Conservation (phyloP, 1,140 invertebrate species). For the Drusus annulatus region DNA sequence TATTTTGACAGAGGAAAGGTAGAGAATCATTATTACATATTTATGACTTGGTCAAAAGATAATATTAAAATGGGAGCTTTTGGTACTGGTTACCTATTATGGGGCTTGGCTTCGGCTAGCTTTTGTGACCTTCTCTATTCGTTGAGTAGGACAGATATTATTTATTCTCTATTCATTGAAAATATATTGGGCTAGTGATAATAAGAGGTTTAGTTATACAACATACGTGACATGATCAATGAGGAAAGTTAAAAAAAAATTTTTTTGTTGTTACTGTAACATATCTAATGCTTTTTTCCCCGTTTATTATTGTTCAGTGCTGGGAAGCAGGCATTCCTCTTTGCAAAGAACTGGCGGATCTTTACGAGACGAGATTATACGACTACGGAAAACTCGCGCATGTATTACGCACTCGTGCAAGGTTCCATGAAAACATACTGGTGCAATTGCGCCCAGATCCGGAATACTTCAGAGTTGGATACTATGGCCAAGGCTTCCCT, state of each 20-base stretch:
- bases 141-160: too few relatives aligned
- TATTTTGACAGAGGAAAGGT: conserved; percentile 97
- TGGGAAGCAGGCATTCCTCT: conserved; percentile 97
- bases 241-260: too few relatives aligned
- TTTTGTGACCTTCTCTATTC: not conserved
- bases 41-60: too few relatives aligned
- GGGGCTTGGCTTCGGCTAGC: not conserved
- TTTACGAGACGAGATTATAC: conserved; percentile 92
- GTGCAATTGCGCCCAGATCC: conserved; percentile 90
- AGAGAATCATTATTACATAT: conserved; percentile 45
- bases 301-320: conserved; percentile 73
- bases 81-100: too few relatives aligned
- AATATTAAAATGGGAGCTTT: too few relatives aligned
- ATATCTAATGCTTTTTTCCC: too few relatives aligned
- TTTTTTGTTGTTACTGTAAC: too few relatives aligned
- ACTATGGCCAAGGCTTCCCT: conserved; percentile 95
- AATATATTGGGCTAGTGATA: too few relatives aligned
- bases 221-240: too few relatives aligned
- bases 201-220: too few relatives aligned
- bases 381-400: conserved; percentile 92
- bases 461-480: conserved; percentile 97
- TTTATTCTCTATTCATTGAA: too few relatives aligned
- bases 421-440: conserved; percentile 93
- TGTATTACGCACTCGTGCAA: conserved; percentile 88
- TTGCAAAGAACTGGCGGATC: conserved; percentile 90